Percentiles rank a stretch among this genome's conserved stretches.
Evolutionary conservation across 2,797 vertebrate genomes (phyloP).

Genomic region (Sebastes ruberrimus): DNA sequence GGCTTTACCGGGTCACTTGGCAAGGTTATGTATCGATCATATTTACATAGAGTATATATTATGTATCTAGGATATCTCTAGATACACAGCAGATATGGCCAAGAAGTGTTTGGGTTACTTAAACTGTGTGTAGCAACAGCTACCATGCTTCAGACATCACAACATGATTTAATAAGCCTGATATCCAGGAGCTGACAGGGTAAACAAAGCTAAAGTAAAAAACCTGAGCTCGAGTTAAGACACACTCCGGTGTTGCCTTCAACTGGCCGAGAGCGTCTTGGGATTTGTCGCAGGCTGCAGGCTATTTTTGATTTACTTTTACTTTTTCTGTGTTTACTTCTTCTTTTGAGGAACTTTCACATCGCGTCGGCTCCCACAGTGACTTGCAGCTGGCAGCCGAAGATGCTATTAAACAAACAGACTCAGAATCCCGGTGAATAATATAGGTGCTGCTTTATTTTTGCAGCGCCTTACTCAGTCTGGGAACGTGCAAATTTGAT

Average conservation of each 20-base stretch:
- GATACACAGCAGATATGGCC: neutral
- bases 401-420: constrained; percentile 22
- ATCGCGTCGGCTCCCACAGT: constrained; percentile 17
- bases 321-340: constrained; percentile 52
- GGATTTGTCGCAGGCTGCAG: constrained; percentile 48
- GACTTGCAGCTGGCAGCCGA: constrained; percentile 19
- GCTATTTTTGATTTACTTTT: constrained; percentile 56
- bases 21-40: neutral
- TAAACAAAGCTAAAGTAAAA: constrained; percentile 35
- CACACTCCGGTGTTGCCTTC: constrained; percentile 16
- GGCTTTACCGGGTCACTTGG: neutral
- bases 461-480: neutral
- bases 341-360: constrained; percentile 48
- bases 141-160: neutral
- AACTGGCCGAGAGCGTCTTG: constrained; percentile 14
- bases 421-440: neutral
- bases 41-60: neutral
- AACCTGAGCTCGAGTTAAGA: constrained; percentile 35
- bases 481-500: constrained; percentile 31
- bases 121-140: neutral
- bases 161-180: constrained; percentile 3
- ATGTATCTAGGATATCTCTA: neutral
- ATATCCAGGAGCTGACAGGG: neutral
- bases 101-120: neutral
- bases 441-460: neutral